phyloP scores from a whole-genome alignment of 2,888 invertebrate genomes.

The Diachrysia chrysitis region DNA sequence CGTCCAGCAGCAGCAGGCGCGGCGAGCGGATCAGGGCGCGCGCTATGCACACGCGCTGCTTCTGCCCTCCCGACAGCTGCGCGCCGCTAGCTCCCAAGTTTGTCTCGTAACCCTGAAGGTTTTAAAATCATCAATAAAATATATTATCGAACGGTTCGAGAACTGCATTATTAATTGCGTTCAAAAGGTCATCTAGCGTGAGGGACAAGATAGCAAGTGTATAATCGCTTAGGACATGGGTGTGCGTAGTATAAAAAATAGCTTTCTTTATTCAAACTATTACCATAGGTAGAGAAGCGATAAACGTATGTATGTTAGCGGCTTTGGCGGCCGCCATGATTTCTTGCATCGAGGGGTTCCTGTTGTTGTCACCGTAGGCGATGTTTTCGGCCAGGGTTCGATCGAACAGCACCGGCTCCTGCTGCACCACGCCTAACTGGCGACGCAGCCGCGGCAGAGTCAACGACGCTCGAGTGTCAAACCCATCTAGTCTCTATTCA shows the following conservation, averaged over 20 bases:
- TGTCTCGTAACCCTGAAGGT: constrained; percentile 91
- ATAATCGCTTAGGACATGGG: no score
- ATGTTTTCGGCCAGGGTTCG: constrained; percentile 95
- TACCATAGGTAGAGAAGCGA: constrained; percentile 91
- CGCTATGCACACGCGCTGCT: constrained; percentile 93
- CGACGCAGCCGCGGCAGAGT: constrained; percentile 92
- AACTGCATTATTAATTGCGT: no score
- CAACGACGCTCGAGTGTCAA: constrained; percentile 88
- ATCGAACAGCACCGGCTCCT: constrained; percentile 95
- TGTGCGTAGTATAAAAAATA: no score
- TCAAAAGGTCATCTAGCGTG: no score
- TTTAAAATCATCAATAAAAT: background rate
- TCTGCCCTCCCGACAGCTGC: constrained; percentile 92
- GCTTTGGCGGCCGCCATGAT: constrained; percentile 93
- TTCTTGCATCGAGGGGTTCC: constrained; percentile 91
- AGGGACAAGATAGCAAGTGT: no score
- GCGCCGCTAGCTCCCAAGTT: constrained; percentile 91
- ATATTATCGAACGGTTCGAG: no score
- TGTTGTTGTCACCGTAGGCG: constrained; percentile 94
- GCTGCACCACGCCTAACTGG: constrained; percentile 94
- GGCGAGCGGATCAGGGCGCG: constrained; percentile 92
- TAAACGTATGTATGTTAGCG: constrained; percentile 95
- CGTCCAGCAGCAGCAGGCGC: constrained; percentile 91
- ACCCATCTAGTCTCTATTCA: constrained; percentile 85
- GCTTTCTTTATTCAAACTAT: background rate